phyloP scores from a whole-genome alignment of 2,797 vertebrate species.

The Pelobates cultripes region DNA sequence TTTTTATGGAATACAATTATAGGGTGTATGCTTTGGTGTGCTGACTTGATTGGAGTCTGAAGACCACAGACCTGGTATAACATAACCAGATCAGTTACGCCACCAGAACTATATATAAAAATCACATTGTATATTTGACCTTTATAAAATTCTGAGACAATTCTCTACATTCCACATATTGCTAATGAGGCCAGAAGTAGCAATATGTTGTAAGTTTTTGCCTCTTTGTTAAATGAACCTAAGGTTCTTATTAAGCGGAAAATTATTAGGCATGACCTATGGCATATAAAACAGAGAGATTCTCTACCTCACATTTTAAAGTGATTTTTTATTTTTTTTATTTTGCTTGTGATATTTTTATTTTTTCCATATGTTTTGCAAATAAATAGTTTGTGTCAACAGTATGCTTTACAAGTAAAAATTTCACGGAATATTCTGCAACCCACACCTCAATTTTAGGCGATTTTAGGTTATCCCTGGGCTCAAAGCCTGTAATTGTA shows the following conservation, averaged over 20 bases:
- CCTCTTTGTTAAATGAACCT: not conserved
- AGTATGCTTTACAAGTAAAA: no score
- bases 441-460: no score
- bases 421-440: no score
- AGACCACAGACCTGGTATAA: constrained; percentile 5
- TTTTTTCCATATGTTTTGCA: not conserved
- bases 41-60: constrained; percentile 30
- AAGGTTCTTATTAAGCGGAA: constrained; percentile 1
- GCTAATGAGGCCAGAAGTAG: not conserved
- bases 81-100: constrained; percentile 7
- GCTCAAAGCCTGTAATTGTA: no score
- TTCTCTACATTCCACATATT: constrained; percentile 1
- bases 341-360: not conserved
- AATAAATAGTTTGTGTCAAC: no score
- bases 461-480: no score
- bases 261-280: not conserved
- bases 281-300: not conserved
- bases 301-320: not conserved
- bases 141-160: constrained; percentile 1
- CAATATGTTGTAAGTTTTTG: constrained; percentile 3
- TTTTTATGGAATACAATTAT: constrained; percentile 32
- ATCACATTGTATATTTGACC: not conserved
- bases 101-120: not conserved
- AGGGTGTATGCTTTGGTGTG: constrained; percentile 21
- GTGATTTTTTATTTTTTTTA: not conserved